Conservation (phyloP, 2,113 vertebrate genomes). For the Indicator indicator region DNA sequence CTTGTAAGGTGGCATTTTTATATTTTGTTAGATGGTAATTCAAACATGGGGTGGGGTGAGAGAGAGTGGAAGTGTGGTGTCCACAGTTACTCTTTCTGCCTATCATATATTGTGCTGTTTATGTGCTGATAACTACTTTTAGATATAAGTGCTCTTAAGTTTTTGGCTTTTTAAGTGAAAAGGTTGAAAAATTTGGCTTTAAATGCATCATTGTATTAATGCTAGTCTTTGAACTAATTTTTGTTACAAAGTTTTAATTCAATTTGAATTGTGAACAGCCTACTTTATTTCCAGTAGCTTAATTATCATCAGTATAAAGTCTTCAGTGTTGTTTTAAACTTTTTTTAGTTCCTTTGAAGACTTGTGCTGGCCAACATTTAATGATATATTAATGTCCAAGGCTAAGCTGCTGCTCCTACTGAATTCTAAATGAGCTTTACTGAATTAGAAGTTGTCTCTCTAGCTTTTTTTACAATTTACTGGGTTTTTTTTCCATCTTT, state of each 20-base stretch:
- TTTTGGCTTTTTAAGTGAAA: neutral
- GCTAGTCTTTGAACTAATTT: neutral
- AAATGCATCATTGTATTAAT: neutral
- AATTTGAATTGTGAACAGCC: neutral
- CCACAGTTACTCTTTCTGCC: neutral
- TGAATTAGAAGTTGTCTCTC: neutral
- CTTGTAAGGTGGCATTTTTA: neutral
- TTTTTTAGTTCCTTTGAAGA: neutral
- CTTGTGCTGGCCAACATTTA: neutral
- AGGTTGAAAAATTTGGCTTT: neutral
- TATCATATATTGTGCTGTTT: neutral
- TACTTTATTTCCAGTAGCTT: neutral
- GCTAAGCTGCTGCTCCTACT: neutral
- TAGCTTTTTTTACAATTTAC: neutral
- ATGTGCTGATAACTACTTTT: neutral
- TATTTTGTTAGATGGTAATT: neutral
- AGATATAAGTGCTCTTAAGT: neutral
- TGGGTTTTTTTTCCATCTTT: neutral
- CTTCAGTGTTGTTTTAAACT: neutral
- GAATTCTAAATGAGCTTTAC: neutral
- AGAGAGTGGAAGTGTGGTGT: too few species aligned
- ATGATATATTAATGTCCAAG: constrained; percentile 2
- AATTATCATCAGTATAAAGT: neutral
- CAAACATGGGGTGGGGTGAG: neutral
- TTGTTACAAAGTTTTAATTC: neutral